These are phyloP conservation scores for Trypoxylus dichotomus DNA, from an alignment of 1,140 invertebrate genomes.

Conservation along the genomic window DNA sequence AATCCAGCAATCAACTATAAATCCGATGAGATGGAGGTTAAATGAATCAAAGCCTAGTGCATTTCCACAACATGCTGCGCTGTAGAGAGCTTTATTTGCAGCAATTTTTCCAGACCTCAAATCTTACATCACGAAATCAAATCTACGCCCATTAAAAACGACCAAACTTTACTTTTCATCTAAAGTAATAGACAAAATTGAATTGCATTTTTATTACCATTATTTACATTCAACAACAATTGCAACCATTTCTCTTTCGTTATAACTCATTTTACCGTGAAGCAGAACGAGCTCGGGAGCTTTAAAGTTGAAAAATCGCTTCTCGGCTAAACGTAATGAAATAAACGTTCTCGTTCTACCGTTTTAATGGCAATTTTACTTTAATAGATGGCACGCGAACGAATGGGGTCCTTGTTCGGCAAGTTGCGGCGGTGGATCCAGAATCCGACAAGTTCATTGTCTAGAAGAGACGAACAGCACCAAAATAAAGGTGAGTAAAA, in stretches of 20 bases:
- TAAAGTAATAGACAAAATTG: too few species aligned
- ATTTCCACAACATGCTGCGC: too few species aligned
- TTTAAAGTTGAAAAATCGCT: neutral
- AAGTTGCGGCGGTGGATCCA: slow-evolving; percentile 80
- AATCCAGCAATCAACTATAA: too few species aligned
- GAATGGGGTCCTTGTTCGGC: slow-evolving; percentile 84
- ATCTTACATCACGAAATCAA: too few species aligned
- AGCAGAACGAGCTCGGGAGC: neutral
- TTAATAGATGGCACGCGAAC: slow-evolving; percentile 82
- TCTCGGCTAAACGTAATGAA: neutral
- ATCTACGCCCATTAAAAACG: too few species aligned
- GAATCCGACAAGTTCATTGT: slow-evolving; percentile 76
- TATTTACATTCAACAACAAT: neutral
- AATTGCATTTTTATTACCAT: too few species aligned
- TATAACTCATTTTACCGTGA: neutral
- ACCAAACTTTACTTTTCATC: too few species aligned
- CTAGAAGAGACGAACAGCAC: slow-evolving; percentile 71
- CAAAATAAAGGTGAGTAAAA: slow-evolving; percentile 65
- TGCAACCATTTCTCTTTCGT: neutral
- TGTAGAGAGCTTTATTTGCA: too few species aligned
- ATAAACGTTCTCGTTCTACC: neutral
- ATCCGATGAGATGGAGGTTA: too few species aligned
- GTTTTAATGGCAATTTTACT: slow-evolving; percentile 25
- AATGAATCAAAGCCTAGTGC: too few species aligned
- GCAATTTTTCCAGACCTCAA: too few species aligned